These are phyloP conservation scores for Sphaeridia pumilis DNA, from an alignment of 2,888 invertebrate species.

Conservation along the genomic window DNA sequence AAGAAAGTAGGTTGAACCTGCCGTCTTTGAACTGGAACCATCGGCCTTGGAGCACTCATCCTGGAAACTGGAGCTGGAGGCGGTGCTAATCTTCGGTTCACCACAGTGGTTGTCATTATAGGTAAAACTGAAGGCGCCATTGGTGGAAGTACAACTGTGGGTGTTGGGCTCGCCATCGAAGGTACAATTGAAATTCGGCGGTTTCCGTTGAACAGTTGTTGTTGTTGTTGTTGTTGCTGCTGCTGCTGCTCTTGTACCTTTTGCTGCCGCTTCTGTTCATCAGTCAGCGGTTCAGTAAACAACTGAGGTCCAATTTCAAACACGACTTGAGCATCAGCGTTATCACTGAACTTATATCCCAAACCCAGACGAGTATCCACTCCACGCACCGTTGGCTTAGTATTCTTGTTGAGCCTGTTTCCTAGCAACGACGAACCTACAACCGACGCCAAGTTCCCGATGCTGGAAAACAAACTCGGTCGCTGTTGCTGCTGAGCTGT, in stretches of 20 bases:
- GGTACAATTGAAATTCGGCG: not conserved
- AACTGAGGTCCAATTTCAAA: conserved; percentile 36
- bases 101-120: not conserved
- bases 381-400: conserved; percentile 33
- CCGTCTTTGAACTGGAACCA: not conserved
- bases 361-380: conserved; percentile 35
- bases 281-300: conserved; percentile 32
- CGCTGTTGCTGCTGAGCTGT: conserved; percentile 4
- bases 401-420: conserved; percentile 21
- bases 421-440: conserved; percentile 26
- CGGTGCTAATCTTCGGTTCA: not conserved
- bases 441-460: conserved; percentile 28
- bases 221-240: conserved; percentile 1
- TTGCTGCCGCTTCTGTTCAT: conserved; percentile 20
- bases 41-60: not conserved
- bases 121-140: no score
- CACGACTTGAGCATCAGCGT: conserved; percentile 34
- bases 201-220: not conserved
- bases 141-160: not conserved
- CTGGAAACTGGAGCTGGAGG: not conserved
- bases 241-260: conserved; percentile 8
- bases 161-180: not conserved
- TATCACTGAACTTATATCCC: conserved; percentile 34
- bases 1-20: not conserved
- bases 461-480: conserved; percentile 24